These are phyloP conservation scores for Himalopsyche phryganea DNA, from an alignment of 1,140 invertebrate species.

Conservation along the genomic window DNA sequence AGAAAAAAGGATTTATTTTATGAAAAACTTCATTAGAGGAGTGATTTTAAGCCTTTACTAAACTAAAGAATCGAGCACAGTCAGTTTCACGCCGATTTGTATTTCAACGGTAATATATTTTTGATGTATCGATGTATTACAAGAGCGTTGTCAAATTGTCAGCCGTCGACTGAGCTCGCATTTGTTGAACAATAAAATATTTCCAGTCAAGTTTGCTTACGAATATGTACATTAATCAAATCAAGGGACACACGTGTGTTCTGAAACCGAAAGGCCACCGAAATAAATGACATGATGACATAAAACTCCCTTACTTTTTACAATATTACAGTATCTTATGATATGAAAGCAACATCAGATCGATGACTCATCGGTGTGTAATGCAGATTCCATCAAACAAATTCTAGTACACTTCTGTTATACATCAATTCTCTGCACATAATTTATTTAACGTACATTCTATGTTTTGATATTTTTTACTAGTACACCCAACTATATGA, in stretches of 20 bases:
- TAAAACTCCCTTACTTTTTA: constrained; percentile 5
- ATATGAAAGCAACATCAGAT: constrained; percentile 32
- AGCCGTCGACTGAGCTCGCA: too few relatives aligned
- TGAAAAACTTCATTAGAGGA: not conserved
- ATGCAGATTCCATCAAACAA: too few relatives aligned
- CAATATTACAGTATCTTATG: constrained; percentile 27
- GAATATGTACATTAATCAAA: too few relatives aligned
- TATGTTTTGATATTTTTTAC: constrained; percentile 27
- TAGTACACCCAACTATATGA: constrained; percentile 31
- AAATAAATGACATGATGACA: not conserved
- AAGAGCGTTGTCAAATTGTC: too few relatives aligned
- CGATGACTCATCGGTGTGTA: constrained; percentile 2
- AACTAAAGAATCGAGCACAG: too few relatives aligned
- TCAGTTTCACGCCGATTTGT: too few relatives aligned
- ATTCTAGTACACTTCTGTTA: not conserved
- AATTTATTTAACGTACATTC: constrained; percentile 23
- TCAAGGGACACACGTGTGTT: too few relatives aligned
- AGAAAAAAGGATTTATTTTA: too few relatives aligned
- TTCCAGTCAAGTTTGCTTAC: too few relatives aligned
- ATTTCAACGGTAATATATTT: too few relatives aligned
- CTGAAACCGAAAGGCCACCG: not conserved
- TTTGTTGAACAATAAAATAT: too few relatives aligned
- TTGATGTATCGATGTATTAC: too few relatives aligned
- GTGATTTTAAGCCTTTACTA: not conserved
- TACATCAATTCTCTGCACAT: constrained; percentile 17